These are phyloP conservation scores for Danio tinwini DNA, from an alignment of 2,797 vertebrate genomes.

Conservation along the genomic window DNA sequence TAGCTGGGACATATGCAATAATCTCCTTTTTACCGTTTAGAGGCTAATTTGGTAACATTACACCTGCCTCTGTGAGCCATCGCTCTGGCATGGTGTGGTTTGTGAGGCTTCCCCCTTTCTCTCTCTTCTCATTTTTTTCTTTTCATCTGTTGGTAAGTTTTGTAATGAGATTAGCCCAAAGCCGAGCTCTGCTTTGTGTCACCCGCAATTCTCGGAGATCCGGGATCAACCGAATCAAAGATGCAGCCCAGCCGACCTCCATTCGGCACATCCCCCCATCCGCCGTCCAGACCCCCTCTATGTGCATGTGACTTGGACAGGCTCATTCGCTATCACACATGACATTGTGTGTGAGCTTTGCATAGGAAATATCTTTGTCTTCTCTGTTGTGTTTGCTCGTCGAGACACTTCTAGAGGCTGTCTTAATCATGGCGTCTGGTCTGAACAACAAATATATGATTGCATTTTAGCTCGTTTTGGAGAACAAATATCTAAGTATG, in stretches of 20 bases:
- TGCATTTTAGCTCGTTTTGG: no score
- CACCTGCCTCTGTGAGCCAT: conserved; percentile 82
- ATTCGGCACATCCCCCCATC: conserved; percentile 71
- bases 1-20: conserved; percentile 82
- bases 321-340: conserved; percentile 81
- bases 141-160: conserved; percentile 81
- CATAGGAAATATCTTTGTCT: conserved; percentile 86
- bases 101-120: conserved; percentile 62
- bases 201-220: conserved; percentile 78
- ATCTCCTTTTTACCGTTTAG: conserved; percentile 88
- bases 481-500: no score
- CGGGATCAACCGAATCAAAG: conserved; percentile 82
- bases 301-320: conserved; percentile 82
- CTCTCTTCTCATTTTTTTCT: conserved; percentile 42
- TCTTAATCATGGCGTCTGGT: conserved; percentile 79
- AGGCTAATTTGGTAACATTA: conserved; percentile 88
- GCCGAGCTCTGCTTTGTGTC: conserved; percentile 83
- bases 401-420: conserved; percentile 40
- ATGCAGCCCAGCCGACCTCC: conserved; percentile 76
- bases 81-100: conserved; percentile 73
- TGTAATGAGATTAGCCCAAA: conserved; percentile 86
- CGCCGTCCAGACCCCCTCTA: conserved; percentile 56
- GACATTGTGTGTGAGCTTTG: conserved; percentile 84
- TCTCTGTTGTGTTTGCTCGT: conserved; percentile 48
- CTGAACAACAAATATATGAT: conserved; percentile 33